These are phyloP conservation scores for Drosophila willistoni DNA, from an alignment of 1,140 invertebrate species.

Conservation along the genomic window DNA sequence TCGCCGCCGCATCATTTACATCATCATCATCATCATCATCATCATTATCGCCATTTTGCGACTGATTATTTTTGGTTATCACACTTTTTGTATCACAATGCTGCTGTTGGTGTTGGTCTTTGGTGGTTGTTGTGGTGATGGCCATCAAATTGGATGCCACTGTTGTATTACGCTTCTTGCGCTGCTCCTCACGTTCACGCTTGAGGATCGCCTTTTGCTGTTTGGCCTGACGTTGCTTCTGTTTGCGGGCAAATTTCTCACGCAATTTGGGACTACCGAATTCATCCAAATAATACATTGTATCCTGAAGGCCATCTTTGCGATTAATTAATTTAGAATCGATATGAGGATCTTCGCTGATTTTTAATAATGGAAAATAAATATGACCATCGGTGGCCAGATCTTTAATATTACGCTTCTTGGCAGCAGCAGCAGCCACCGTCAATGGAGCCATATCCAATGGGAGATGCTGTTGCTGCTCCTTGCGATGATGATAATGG, in stretches of 20 bases:
- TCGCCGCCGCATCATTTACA: conserved; percentile 8
- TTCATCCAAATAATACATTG: conserved; percentile 82
- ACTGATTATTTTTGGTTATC: conserved; percentile 18
- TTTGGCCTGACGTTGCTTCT: conserved; percentile 68
- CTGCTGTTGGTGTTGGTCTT: conserved; percentile 38
- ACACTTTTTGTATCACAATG: conserved; percentile 54
- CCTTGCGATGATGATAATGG: conserved; percentile 3
- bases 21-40: conserved; percentile 37
- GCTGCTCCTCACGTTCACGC: conserved; percentile 67
- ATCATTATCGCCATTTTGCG: background rate
- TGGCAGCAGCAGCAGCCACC: conserved; percentile 53
- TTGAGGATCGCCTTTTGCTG: conserved; percentile 66
- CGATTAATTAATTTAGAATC: conserved; percentile 80
- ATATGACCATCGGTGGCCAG: conserved; percentile 75
- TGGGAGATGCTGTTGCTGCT: conserved; percentile 30
- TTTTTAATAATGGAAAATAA: conserved; percentile 75
- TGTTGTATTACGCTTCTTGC: conserved; percentile 74
- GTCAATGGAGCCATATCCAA: conserved; percentile 53
- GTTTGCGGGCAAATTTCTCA: conserved; percentile 78
- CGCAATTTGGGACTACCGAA: conserved; percentile 81
- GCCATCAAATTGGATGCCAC: conserved; percentile 71
- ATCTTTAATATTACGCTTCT: conserved; percentile 53
- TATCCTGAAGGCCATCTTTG: conserved; percentile 81
- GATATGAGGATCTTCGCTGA: conserved; percentile 75
- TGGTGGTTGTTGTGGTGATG: conserved; percentile 55